These are phyloP conservation scores for Hyles euphorbiae DNA, from an alignment of 1,140 invertebrate species.

Conservation along the genomic window DNA sequence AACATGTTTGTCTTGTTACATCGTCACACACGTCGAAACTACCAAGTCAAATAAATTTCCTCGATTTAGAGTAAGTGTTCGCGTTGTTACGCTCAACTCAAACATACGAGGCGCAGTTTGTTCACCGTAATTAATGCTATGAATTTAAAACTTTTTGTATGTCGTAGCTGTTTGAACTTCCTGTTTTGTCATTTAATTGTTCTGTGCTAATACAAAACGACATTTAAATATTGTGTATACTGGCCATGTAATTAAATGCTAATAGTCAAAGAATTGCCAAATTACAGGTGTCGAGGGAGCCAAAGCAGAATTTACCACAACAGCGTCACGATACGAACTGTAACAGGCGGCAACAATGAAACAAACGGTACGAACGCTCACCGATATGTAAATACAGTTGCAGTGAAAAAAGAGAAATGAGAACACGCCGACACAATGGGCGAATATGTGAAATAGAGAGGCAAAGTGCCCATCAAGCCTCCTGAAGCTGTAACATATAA, in stretches of 20 bases:
- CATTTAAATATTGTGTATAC: no score
- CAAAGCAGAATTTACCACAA: not conserved
- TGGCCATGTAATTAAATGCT: no score
- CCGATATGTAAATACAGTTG: constrained; percentile 19
- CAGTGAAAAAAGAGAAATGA: constrained; percentile 25
- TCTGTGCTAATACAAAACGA: not conserved
- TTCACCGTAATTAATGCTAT: constrained; percentile 59
- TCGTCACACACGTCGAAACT: constrained; percentile 65
- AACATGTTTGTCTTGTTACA: constrained; percentile 73
- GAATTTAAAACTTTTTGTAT: constrained; percentile 52
- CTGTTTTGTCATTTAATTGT: not conserved
- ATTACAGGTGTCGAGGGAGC: not conserved
- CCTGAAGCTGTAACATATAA: constrained; percentile 72
- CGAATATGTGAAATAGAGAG: constrained; percentile 42
- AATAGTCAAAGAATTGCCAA: not conserved
- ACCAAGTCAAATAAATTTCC: constrained; percentile 71
- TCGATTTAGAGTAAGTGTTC: constrained; percentile 60
- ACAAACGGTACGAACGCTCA: not conserved
- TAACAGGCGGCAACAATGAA: no score
- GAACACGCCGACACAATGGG: constrained; percentile 44
- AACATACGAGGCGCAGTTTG: constrained; percentile 17
- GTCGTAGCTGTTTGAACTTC: not conserved
- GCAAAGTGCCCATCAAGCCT: constrained; percentile 66
- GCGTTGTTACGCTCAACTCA: constrained; percentile 35
- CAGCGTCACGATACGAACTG: not conserved